These are phyloP conservation scores for Oxyura jamaicensis DNA, from an alignment of 2,113 vertebrate species.

Conservation along the genomic window DNA sequence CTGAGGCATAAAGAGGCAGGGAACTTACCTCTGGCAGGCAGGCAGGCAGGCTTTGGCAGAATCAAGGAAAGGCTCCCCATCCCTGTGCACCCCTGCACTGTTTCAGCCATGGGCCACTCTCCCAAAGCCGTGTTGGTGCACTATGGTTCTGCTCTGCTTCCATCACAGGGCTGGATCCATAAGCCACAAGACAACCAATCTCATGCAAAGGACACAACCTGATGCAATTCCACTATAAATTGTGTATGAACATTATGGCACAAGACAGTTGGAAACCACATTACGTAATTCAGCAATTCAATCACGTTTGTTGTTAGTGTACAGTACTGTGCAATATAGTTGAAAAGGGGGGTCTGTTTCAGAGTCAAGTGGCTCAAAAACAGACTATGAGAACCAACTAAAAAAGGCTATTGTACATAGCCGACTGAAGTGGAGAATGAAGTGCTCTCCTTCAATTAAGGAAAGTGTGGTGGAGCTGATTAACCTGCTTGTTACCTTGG, in stretches of 20 bases:
- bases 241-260: constrained; percentile 11
- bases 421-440: constrained; percentile 75
- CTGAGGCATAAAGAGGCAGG: background rate
- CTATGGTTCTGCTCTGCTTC: background rate
- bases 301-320: constrained; percentile 20
- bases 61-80: background rate
- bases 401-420: constrained; percentile 57
- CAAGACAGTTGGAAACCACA: constrained; percentile 18
- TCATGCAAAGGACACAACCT: background rate
- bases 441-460: constrained; percentile 79
- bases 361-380: constrained; percentile 74
- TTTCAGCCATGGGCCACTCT: background rate
- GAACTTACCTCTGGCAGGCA: background rate
- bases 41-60: background rate
- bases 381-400: constrained; percentile 32
- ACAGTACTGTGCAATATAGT: background rate
- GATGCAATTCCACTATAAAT: constrained; percentile 31
- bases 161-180: background rate
- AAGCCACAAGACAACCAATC: background rate
- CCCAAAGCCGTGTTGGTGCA: background rate
- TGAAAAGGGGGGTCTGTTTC: constrained; percentile 33
- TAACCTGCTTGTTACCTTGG: constrained; percentile 80
- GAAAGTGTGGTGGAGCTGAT: constrained; percentile 71
- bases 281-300: constrained; percentile 43
- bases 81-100: no score